phyloP scores from a whole-genome alignment of 2,797 vertebrate genomes.

The Thripadectes ignobilis region DNA sequence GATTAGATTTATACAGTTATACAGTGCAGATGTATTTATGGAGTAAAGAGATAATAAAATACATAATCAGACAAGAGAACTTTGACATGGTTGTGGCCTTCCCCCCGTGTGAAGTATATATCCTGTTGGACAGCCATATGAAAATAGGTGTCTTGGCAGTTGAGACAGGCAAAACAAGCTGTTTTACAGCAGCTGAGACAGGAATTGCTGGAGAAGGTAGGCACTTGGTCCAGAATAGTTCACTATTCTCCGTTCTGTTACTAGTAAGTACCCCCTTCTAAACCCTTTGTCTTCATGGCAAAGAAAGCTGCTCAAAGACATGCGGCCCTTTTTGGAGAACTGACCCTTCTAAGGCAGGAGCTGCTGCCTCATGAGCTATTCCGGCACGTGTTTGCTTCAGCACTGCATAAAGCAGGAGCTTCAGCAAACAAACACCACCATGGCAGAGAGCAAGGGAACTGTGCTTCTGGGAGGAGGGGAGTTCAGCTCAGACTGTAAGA shows the following conservation, averaged over 20 bases:
- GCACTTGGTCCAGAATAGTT: background rate
- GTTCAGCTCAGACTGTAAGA: background rate
- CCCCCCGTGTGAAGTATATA: background rate
- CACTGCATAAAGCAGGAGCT: background rate
- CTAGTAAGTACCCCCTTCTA: background rate
- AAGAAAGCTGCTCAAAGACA: background rate
- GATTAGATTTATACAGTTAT: background rate
- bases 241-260: background rate
- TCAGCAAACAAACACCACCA: fast-evolving
- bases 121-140: background rate
- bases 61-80: background rate
- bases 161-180: background rate
- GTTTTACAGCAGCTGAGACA: background rate
- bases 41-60: background rate
- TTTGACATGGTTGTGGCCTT: background rate
- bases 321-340: background rate
- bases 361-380: background rate
- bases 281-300: background rate
- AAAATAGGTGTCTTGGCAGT: background rate
- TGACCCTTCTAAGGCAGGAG: background rate
- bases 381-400: fast-evolving
- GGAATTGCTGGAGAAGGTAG: background rate
- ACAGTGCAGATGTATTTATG: background rate
- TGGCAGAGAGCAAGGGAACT: background rate
- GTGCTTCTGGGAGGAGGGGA: background rate